Evolutionary conservation across 2,113 vertebrate genomes (phyloP), one percentile per base, ranked within the genome.

Genomic region (Tragulus kanchil): DNA sequence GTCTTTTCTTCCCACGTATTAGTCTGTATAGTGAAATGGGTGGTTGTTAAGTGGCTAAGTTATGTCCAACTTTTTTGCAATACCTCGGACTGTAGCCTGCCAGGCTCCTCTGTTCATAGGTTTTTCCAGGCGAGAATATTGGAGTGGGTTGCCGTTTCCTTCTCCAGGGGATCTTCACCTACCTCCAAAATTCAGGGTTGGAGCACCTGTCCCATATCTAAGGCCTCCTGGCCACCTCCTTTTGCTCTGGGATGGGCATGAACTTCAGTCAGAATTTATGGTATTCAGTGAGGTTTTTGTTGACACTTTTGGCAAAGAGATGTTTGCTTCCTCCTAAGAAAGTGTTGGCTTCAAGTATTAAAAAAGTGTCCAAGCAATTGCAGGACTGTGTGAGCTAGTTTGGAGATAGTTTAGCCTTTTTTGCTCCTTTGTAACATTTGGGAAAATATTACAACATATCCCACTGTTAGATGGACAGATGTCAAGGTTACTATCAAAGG

Each of bases 281-380:
- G 21, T 15, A 56, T 10, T 89, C 59, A 52, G 21, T 56, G 12
- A 59, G 8, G 48, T 23, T 91, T 82, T 71, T 88, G 16, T 36
- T 75, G 52, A 95, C 93, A 77, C 8, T 92, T 77, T 64, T 83
- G 16, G 56, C 36, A 23, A 97, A 62, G 89, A 78, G 48, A 56
- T 5, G 3, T 9, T 93, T 93, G 16, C 69, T 91, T 36, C 52
- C 45, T 83, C 59, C 19, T 75, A 69, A 96, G 62, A 14, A 73
- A 45, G 42, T 73, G 42, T 45, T 45, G 45, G 69, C 19, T 73
- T 45, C 77, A 94, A 88, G 42, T 73, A n/a, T 61, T 45, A 61
- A 84, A 61, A 84, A 87, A 84, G 9, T 62, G 3, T 56, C 61
- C 28, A 69, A 50, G 21, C 2, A 28, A 89, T 92, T 85, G 5